These are phyloP conservation scores for Hippotragus niger DNA, from an alignment of 2,113 vertebrate species.

Conservation along the genomic window DNA sequence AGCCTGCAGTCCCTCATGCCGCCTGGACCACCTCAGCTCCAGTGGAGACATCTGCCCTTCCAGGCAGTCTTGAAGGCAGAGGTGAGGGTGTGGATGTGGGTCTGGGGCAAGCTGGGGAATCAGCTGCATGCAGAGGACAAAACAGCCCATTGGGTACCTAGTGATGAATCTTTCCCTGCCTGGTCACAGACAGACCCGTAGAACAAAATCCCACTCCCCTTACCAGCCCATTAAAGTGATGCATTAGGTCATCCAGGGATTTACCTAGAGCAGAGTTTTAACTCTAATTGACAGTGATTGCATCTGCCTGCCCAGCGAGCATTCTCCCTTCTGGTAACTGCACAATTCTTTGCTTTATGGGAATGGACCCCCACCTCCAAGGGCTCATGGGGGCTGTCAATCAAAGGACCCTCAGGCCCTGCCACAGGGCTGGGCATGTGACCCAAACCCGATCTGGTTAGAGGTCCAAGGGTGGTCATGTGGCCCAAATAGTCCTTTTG, in stretches of 20 bases:
- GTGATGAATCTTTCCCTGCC: not conserved
- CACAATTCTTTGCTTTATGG: slow-evolving; percentile 43
- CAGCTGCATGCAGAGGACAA: not conserved
- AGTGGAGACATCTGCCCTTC: not conserved
- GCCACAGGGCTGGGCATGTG: not conserved
- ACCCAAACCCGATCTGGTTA: not conserved
- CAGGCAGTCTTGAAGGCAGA: not conserved
- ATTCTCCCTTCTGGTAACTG: slow-evolving; percentile 62
- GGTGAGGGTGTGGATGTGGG: not conserved
- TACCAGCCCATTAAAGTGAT: slow-evolving; percentile 51
- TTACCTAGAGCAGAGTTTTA: slow-evolving; percentile 65
- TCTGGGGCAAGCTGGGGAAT: not conserved
- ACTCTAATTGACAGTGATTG: slow-evolving; percentile 33
- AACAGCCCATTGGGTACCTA: not conserved
- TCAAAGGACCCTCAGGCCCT: slow-evolving; percentile 5
- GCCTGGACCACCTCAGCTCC: not conserved
- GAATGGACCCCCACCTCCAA: not conserved
- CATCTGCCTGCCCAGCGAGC: not conserved
- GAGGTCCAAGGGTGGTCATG: not conserved
- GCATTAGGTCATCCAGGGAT: slow-evolving; percentile 55
- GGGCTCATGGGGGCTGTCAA: not conserved
- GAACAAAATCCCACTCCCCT: not conserved
- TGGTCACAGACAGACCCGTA: not conserved
- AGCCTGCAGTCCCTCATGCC: not conserved
- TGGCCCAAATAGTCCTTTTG: not conserved